Percentiles rank a stretch among this genome's conserved stretches.
phyloP scores from a whole-genome alignment of 2,797 vertebrate species.

The Nasua narica region DNA sequence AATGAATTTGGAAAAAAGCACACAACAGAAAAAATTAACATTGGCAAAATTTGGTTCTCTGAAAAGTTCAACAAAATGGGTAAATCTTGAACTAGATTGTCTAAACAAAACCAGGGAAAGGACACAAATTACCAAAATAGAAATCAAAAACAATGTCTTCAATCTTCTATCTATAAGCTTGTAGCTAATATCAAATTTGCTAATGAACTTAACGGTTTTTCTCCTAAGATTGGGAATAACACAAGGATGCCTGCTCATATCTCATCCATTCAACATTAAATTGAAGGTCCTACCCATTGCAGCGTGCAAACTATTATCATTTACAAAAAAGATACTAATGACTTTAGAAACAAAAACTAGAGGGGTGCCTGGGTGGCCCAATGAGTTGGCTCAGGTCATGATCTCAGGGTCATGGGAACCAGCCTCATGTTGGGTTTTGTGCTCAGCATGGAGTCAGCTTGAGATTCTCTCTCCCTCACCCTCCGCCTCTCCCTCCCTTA shows the following conservation, averaged over 20 bases:
- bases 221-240: background rate
- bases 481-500: no score
- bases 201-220: background rate
- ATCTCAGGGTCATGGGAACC: no score
- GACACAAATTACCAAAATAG: background rate
- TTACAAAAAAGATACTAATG: background rate
- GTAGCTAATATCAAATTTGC: background rate
- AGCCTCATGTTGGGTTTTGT: no score
- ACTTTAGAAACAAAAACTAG: background rate
- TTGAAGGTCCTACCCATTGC: background rate
- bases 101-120: background rate
- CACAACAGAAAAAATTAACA: background rate
- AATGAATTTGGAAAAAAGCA: background rate
- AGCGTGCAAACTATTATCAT: background rate
- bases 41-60: background rate
- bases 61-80: background rate
- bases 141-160: background rate
- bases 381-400: no score
- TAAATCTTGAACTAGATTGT: background rate
- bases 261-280: background rate
- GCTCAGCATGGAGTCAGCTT: no score
- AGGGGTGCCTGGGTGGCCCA: no score
- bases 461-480: no score
- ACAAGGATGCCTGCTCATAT: accelerated
- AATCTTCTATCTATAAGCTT: background rate